Evolutionary conservation across 2,113 vertebrate genomes (phyloP), one percentile per base, ranked within the genome.

Genomic region (Harpagus bidentatus): DNA sequence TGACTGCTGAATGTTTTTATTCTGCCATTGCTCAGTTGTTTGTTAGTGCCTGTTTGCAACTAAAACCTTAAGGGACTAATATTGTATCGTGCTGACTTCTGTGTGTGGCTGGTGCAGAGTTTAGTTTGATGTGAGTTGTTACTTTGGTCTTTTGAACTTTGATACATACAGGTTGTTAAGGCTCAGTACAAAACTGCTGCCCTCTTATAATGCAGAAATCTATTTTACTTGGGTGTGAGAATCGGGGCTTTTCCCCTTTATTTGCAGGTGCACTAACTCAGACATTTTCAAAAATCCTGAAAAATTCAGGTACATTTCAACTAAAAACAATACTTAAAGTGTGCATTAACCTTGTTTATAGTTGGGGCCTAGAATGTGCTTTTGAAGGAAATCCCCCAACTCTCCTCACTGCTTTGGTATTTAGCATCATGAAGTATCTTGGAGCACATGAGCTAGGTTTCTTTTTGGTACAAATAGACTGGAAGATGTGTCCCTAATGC

Each of bases 1-100:
- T 92, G 72, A 43, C 85, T 92, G 67, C 56, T 90, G 36, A 65
- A 26, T 93, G 47, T 67, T 96, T 97, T 79, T 96, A 26, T 95
- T 89, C 58, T 94, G 56, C 34, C 61, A 8, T 89, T 82, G 43
- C 92, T 96, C 62, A 47, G 29, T 84, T 96, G n/a, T 95, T 97
- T 96, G 76, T 63, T 90, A 40, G 90, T 56, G 77, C 52, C 56
- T 93, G 53, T 86, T 95, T 97, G 86, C 43, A 93, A 6, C 52
- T 56, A 23, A 77, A 73, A 59, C 80, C 36, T 93, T 79, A 58
- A 89, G 69, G 69, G 65, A 34, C 56, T 29, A 76, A 62, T 80
- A 72, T 81, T 65, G 82, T 78, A 13, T 72, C 3, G 0, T n/a
- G 61, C 79, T 89, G 92, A 66, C 38, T 85, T 92, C 38, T 48